These are phyloP conservation scores for Siniperca knerii DNA, from an alignment of 2,113 vertebrate genomes.

Conservation along the genomic window DNA sequence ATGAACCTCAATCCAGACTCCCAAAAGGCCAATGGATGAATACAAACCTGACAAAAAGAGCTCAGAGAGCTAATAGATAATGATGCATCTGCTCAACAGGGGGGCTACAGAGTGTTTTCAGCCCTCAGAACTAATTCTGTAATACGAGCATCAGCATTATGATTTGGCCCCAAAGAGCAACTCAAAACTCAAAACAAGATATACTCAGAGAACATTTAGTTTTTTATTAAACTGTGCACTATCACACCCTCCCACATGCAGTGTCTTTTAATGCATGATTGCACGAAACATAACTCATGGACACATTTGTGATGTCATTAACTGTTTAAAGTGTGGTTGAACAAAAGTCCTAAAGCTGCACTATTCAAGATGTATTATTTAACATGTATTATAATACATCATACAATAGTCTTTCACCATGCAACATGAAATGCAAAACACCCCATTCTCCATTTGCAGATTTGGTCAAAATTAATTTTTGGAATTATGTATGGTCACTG, in stretches of 20 bases:
- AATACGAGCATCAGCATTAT: neutral
- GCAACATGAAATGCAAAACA: neutral
- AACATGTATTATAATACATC: neutral
- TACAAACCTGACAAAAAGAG: slow-evolving; percentile 10
- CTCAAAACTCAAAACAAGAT: neutral
- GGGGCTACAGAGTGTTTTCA: slow-evolving; percentile 24
- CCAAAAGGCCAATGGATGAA: slow-evolving; percentile 16
- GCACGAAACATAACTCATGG: neutral
- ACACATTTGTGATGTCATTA: neutral
- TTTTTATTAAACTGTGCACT: neutral
- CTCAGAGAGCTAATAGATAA: slow-evolving; percentile 18
- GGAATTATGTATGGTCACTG: neutral
- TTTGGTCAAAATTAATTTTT: neutral
- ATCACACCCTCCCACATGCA: neutral
- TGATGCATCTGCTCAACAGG: slow-evolving; percentile 41
- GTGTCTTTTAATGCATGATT: neutral
- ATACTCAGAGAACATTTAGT: neutral
- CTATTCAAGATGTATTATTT: neutral
- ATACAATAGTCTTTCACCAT: neutral
- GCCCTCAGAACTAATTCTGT: slow-evolving; percentile 21
- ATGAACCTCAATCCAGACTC: slow-evolving; percentile 19
- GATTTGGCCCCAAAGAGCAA: slow-evolving; percentile 28
- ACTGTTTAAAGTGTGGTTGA: neutral
- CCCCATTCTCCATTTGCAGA: neutral
- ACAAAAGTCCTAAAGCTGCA: neutral